A percentile compares a stretch with the other conserved stretches of the same genome.
Conservation (phyloP, 1,140 invertebrate genomes). For the Pollicipes pollicipes region DNA sequence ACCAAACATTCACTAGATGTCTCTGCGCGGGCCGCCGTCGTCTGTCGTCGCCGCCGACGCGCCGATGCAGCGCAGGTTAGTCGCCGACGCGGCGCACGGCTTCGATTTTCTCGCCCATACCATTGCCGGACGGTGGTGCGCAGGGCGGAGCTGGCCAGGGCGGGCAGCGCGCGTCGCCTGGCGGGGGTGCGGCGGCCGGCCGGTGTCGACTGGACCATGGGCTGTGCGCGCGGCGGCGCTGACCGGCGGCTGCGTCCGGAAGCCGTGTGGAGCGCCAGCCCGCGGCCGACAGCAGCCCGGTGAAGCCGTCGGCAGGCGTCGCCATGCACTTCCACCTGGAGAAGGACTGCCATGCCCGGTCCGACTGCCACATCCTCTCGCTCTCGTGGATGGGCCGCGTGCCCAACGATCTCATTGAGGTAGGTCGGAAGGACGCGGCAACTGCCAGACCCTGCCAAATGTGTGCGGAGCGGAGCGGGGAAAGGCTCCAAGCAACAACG, state of each 20-base stretch:
- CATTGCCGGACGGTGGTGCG: neutral
- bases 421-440: conserved; percentile 33
- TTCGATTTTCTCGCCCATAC: conserved; percentile 1
- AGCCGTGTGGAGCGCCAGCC: neutral
- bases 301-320: too few relatives aligned
- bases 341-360: conserved; percentile 72
- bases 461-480: too few relatives aligned
- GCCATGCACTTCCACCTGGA: conserved; percentile 55
- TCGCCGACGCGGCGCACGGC: neutral
- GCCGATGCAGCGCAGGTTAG: neutral
- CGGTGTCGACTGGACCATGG: neutral
- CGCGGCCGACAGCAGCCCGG: too few relatives aligned
- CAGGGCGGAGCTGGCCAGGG: too few relatives aligned
- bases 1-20: neutral
- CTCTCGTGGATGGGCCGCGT: conserved; percentile 97
- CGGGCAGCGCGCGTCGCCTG: too few relatives aligned
- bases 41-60: neutral
- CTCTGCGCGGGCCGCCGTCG: neutral
- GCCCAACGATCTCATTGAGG: conserved; percentile 80
- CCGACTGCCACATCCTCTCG: conserved; percentile 84
- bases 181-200: too few relatives aligned
- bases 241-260: neutral
- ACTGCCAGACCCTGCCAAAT: too few relatives aligned
- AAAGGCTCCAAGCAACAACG: too few relatives aligned
- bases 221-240: neutral